These are phyloP conservation scores for Odiellus spinosus DNA, from an alignment of 2,888 invertebrate species.

Conservation along the genomic window DNA sequence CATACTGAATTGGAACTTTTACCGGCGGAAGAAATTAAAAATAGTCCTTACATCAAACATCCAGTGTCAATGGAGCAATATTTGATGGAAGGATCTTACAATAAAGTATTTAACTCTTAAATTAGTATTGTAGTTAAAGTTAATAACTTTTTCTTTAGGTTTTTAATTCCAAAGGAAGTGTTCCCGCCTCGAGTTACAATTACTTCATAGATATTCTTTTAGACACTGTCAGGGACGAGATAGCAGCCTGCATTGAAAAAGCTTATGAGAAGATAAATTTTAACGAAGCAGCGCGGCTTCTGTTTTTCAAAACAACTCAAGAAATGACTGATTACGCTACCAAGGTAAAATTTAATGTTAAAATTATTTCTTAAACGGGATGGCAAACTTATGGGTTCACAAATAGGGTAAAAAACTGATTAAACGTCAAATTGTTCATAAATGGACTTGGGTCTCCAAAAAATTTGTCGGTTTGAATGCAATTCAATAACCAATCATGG, in stretches of 20 bases:
- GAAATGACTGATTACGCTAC: slow-evolving; percentile 62
- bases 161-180: slow-evolving; percentile 81
- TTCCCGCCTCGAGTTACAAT: slow-evolving; percentile 87
- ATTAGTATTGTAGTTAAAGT: slow-evolving; percentile 27
- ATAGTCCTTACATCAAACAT: slow-evolving; percentile 83
- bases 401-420: no score
- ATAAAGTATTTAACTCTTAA: slow-evolving; percentile 47
- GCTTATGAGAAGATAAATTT: slow-evolving; percentile 80
- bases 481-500: no score
- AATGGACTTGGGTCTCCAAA: no score
- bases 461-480: no score
- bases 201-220: slow-evolving; percentile 91
- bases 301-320: slow-evolving; percentile 62
- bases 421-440: no score
- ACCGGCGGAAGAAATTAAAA: slow-evolving; percentile 75
- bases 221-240: slow-evolving; percentile 89
- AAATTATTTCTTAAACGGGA: background rate
- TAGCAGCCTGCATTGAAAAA: slow-evolving; percentile 89
- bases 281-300: slow-evolving; percentile 70
- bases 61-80: slow-evolving; percentile 93
- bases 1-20: slow-evolving; percentile 91
- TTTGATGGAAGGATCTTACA: slow-evolving; percentile 98
- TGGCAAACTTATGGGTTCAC: slow-evolving; percentile 1
- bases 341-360: slow-evolving; percentile 41
- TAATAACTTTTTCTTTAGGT: no score